Base-by-base conservation (phyloP, 2,797 vertebrate species). In the Bryconaethiops microstoma region DNA sequence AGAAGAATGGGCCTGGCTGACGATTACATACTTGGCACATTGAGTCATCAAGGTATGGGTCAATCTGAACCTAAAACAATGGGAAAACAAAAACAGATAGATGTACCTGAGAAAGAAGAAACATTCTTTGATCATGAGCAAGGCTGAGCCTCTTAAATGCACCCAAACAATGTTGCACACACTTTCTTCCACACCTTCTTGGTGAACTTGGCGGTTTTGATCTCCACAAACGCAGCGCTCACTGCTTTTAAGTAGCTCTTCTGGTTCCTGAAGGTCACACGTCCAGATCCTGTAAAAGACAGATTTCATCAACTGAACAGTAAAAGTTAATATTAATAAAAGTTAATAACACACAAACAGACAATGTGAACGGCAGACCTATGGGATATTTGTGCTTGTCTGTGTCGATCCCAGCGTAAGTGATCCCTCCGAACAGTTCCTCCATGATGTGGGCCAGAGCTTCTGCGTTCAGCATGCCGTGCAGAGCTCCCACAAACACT, bases 381-480 rank as follows among this genome's bases (percentile, higher is more conserved):
- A 99, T 99, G 55, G 98, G 98, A 83, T 99, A 99, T 91, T 98
- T 99, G 96, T 99, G 97, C 95, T 99, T 99, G 95, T 99, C 98
- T 0, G 98, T 99, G 93, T 99, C 98, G 0, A 99, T 99, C 85
- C 98, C 98, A n/a, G 97, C 97, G 0, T 99, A 99, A 90, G 97
- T 95, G 88, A 99, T 97, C 0, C 97, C 98, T 77, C 96, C 97
- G 0, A 99, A 99, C 6, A 99, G 94, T 91, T 99, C 97, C 0
- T 94, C 96, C 95, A 99, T 97, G 92, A 99, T 96, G 1, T 95
- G 95, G 29, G 97, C 97, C 86, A 99, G 91, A 50, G 96, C 98
- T 90, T 99, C 97, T 0, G 98, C 97, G 0, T 97, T 99, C 52
- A 99, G 91, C 97, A 99, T 99, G 76, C 98, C 98, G 0, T 99